phyloP scores from a whole-genome alignment of 1,140 invertebrate species.

The Drosophila rufa region DNA sequence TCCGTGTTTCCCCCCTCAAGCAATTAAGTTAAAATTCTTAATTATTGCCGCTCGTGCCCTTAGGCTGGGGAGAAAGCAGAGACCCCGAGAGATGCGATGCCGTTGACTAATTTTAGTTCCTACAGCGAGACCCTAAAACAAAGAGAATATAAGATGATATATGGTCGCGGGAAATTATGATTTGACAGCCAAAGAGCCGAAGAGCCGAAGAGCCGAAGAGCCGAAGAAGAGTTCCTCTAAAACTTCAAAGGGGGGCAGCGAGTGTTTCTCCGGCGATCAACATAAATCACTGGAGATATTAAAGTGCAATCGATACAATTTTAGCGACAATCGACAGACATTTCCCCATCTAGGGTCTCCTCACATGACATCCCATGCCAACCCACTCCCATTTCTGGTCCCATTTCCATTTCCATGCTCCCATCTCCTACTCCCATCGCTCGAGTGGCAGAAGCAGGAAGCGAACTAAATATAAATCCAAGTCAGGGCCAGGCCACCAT shows the following conservation, averaged over 20 bases:
- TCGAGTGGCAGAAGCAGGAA: slow-evolving; percentile 74
- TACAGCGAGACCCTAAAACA: background rate
- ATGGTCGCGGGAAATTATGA: slow-evolving; percentile 30
- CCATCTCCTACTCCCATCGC: slow-evolving; percentile 13
- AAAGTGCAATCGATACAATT: slow-evolving; percentile 69
- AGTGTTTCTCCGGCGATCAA: slow-evolving; percentile 15
- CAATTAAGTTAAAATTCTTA: slow-evolving; percentile 65
- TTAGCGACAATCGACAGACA: slow-evolving; percentile 33
- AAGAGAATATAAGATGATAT: slow-evolving; percentile 35
- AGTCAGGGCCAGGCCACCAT: slow-evolving; percentile 67
- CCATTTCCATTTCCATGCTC: slow-evolving; percentile 22
- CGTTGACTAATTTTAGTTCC: slow-evolving; percentile 61
- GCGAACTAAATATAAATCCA: slow-evolving; percentile 77
- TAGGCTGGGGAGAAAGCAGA: slow-evolving; percentile 9
- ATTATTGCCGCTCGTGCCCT: slow-evolving; percentile 52
- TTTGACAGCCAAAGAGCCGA: slow-evolving; percentile 24
- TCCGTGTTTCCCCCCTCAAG: slow-evolving; percentile 4
- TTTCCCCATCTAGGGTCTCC: slow-evolving; percentile 8
- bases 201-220: slow-evolving; percentile 1
- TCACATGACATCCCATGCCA: background rate
- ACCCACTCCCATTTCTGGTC: slow-evolving; percentile 17
- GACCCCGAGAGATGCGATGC: slow-evolving; percentile 8
- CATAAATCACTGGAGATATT: slow-evolving; percentile 53
- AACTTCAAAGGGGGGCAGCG: background rate
- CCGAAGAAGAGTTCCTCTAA: slow-evolving; percentile 9